phyloP scores from a whole-genome alignment of 2,888 invertebrate species.

The Synergus itoensis region DNA sequence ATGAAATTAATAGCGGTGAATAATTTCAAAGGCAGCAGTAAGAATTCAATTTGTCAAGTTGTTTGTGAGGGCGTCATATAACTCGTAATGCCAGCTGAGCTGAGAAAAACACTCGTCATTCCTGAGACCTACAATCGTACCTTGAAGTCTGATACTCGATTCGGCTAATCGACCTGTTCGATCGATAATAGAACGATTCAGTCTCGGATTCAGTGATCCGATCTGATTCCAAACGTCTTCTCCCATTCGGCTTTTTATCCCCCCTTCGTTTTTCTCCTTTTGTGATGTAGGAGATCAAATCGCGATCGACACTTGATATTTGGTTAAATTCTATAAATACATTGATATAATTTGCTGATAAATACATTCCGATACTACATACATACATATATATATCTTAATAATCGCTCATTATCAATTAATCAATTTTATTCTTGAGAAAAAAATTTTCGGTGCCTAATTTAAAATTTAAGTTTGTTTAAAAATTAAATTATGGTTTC shows the following conservation, averaged over 20 bases:
- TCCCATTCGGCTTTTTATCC: neutral
- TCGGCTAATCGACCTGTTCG: slow-evolving; percentile 12
- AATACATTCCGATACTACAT: neutral
- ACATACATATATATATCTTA: no score
- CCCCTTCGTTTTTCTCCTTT: neutral
- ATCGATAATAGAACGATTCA: slow-evolving; percentile 16
- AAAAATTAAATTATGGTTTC: no score
- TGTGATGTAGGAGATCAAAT: neutral
- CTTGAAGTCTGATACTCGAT: neutral
- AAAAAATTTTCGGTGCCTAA: no score
- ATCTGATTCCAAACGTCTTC: neutral
- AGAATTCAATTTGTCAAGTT: neutral
- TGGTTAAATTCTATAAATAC: neutral
- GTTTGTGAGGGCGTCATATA: slow-evolving; percentile 5
- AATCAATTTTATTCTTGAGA: no score
- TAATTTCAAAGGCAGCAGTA: neutral
- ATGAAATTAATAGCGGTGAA: neutral
- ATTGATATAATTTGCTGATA: neutral
- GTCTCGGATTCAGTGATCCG: slow-evolving; percentile 5
- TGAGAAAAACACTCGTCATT: slow-evolving; percentile 1
- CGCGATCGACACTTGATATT: slow-evolving; percentile 8
- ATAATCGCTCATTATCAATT: no score
- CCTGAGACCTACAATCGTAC: neutral
- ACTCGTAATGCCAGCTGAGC: neutral
- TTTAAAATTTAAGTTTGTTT: no score